These are phyloP conservation scores for Terebella lapidaria DNA, from an alignment of 2,888 invertebrate genomes.

Conservation along the genomic window DNA sequence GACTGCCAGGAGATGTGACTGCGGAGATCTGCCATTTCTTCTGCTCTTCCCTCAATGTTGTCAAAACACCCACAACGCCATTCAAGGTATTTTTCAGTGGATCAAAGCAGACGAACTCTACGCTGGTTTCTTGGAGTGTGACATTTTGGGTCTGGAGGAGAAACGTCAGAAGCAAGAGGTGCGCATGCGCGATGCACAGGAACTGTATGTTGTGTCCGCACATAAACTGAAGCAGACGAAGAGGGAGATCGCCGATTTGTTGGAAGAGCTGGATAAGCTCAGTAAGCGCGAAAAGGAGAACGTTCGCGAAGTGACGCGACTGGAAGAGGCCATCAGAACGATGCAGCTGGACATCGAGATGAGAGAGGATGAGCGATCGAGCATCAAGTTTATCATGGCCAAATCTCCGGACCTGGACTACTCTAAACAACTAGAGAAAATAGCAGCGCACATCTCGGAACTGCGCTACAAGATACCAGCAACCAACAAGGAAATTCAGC, in stretches of 20 bases:
- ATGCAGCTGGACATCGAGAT: neutral
- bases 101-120: constrained; percentile 41
- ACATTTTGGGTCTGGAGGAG: constrained; percentile 32
- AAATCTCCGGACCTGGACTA: neutral
- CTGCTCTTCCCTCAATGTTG: constrained; percentile 41
- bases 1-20: constrained; percentile 31
- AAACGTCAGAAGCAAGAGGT: neutral
- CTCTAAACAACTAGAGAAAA: no score
- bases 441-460: neutral
- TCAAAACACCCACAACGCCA: constrained; percentile 34
- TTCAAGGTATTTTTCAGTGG: constrained; percentile 35
- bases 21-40: constrained; percentile 35
- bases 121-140: constrained; percentile 34
- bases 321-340: neutral
- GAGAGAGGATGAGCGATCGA: neutral
- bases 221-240: neutral
- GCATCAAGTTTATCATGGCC: neutral
- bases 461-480: neutral
- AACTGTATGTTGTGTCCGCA: neutral
- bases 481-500: neutral
- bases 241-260: neutral
- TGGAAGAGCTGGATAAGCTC: neutral
- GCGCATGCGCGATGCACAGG: neutral
- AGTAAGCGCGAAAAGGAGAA: neutral
- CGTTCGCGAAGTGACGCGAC: neutral